Conservation (phyloP, 2,797 vertebrate genomes). For the Anas acuta region DNA sequence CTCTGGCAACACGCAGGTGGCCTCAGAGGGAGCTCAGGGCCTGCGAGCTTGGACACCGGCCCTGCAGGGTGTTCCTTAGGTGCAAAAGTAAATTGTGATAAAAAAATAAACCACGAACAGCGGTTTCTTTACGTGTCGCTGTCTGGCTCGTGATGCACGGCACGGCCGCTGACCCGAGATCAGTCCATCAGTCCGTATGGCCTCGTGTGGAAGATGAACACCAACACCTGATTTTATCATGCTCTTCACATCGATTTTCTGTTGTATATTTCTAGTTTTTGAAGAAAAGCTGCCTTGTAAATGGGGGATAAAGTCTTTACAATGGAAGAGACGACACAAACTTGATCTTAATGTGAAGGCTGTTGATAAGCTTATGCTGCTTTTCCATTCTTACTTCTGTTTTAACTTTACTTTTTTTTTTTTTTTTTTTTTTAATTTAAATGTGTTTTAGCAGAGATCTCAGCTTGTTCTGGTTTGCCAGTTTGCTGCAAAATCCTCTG, state of each 20-base stretch:
- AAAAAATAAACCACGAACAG: neutral
- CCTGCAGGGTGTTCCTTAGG: neutral
- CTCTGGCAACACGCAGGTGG: too few relatives aligned
- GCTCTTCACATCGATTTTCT: neutral
- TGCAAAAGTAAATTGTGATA: accelerated
- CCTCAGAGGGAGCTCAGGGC: neutral
- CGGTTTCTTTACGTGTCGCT: accelerated
- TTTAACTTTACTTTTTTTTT: neutral
- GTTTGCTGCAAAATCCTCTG: neutral
- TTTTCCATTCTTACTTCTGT: neutral
- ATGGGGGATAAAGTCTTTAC: neutral
- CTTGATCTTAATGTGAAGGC: neutral
- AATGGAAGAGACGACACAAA: accelerated
- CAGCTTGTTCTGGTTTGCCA: neutral
- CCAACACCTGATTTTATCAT: neutral
- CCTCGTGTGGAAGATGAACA: neutral
- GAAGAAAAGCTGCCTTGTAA: neutral
- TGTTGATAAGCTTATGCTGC: neutral
- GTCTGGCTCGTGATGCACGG: accelerated
- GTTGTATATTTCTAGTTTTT: accelerated
- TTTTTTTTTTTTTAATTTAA: neutral
- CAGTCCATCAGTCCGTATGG: neutral
- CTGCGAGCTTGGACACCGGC: accelerated
- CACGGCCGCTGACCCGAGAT: neutral
- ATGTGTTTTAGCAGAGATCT: neutral